A percentile compares a stretch with the other conserved stretches of the same genome.
These are phyloP conservation scores for Poecile atricapillus DNA, from an alignment of 2,113 vertebrate species.

Conservation along the genomic window DNA sequence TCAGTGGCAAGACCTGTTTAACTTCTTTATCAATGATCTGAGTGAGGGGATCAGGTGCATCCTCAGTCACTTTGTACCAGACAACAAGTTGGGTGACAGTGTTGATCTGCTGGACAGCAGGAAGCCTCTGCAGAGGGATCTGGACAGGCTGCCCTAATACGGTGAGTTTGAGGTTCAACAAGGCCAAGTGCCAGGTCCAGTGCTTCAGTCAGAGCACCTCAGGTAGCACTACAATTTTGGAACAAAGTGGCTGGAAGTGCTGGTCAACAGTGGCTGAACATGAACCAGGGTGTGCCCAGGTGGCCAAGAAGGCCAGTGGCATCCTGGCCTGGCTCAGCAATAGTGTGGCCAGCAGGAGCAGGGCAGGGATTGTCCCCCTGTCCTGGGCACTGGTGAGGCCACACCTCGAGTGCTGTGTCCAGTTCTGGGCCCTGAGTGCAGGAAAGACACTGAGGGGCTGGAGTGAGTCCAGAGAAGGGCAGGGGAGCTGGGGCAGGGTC, in stretches of 20 bases:
- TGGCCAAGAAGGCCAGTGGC: neutral
- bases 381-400: neutral
- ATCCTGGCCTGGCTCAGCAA: neutral
- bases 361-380: neutral
- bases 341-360: neutral
- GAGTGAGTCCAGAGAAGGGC: neutral
- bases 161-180: neutral
- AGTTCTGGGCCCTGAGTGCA: neutral
- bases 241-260: neutral
- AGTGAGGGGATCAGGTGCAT: neutral
- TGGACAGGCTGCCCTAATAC: neutral
- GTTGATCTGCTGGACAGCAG: neutral
- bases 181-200: neutral
- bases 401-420: neutral
- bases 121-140: neutral
- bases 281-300: neutral
- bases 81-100: neutral
- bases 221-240: neutral
- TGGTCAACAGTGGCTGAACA: neutral
- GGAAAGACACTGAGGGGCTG: neutral
- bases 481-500: fast-evolving
- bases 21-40: neutral
- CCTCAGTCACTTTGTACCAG: neutral
- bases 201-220: neutral
- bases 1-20: neutral